Evolutionary conservation across 1,140 invertebrate genomes (phyloP).

Genomic region (Venustaconcha ellipsiformis): DNA sequence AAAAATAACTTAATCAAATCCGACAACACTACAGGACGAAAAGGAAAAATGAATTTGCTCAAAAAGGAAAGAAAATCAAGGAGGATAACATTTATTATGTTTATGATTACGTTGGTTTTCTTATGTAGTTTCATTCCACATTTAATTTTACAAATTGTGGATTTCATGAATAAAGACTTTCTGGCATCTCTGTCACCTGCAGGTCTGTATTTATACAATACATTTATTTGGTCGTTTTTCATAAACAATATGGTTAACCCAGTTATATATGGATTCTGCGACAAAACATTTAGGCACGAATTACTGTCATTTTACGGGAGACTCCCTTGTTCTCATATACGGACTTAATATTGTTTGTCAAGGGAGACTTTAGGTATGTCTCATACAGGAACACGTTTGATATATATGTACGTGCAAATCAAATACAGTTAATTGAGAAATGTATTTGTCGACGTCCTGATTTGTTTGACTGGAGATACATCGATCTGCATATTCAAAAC

Average conservation of each 20-base stretch:
- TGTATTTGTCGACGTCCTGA: too few relatives aligned
- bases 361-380: too few relatives aligned
- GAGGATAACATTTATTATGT: slow-evolving; percentile 50
- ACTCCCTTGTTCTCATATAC: too few relatives aligned
- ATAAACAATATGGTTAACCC: slow-evolving; percentile 48
- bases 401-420: too few relatives aligned
- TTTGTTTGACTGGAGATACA: too few relatives aligned
- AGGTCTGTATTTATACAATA: slow-evolving; percentile 41
- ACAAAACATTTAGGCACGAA: slow-evolving; percentile 2
- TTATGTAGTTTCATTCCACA: slow-evolving; percentile 50
- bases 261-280: slow-evolving; percentile 53
- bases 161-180: slow-evolving; percentile 37
- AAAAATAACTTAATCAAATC: slow-evolving; percentile 2
- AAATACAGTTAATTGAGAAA: too few relatives aligned
- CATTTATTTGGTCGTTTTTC: slow-evolving; percentile 47
- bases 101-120: slow-evolving; percentile 47
- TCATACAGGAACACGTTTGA: too few relatives aligned
- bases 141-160: slow-evolving; percentile 38
- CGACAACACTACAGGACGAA: slow-evolving; percentile 5
- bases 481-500: too few relatives aligned
- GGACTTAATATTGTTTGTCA: too few relatives aligned
- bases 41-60: slow-evolving; percentile 1
- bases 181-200: slow-evolving; percentile 9
- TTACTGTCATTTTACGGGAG: too few relatives aligned
- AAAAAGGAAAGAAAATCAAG: slow-evolving; percentile 15